Evolutionary conservation across 1,140 invertebrate species (phyloP), one percentile per base, ranked within the genome.

Genomic region (Anastatus disparis): DNA sequence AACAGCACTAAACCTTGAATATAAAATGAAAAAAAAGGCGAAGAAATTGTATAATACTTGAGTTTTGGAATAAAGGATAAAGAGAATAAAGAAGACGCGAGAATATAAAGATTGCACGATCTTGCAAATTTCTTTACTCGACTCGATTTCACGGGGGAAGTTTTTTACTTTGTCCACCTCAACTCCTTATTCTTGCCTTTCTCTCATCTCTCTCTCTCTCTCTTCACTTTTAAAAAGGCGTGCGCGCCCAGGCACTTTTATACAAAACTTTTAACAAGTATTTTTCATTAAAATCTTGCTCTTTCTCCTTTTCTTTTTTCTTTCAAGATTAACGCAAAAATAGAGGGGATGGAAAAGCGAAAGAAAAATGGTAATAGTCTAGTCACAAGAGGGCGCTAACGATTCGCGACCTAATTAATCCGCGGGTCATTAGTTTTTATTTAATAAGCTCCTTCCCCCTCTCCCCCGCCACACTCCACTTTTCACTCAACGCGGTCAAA

Each of bases 401-500:
- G 52, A 55, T 56, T 66, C 52, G 50, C 52, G 52, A 44, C 38
- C 63, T 56, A 66, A 66, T 66, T 66, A 66, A 66, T 44, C 38
- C 63, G 26, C 50, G 38, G 22, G 38, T 66, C 63, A 66, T 66
- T 66, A 56, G 63, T 55, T 66, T 56, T 66, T 66, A 66, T 66
- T 66, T 66, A 66, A 66, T 66, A 66, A 56, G 38, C 38, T 31
- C 24, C 62, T 15, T 31, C 53, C 1, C 52, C 22, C 61, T 44
- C 15, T 66, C 44, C 64, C 46, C 1, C 52, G n/a, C n/a, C n/a
- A n/a, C n/a, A n/a, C n/a, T n/a, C n/a, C n/a, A n/a, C n/a, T n/a
- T n/a, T n/a, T n/a, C n/a, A n/a, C n/a, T n/a, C n/a, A n/a, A n/a
- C n/a, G n/a, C n/a, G n/a, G n/a, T n/a, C n/a, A n/a, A n/a, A n/a